Conservation (phyloP, 2,113 vertebrate genomes). For the Amblyornis subalaris region DNA sequence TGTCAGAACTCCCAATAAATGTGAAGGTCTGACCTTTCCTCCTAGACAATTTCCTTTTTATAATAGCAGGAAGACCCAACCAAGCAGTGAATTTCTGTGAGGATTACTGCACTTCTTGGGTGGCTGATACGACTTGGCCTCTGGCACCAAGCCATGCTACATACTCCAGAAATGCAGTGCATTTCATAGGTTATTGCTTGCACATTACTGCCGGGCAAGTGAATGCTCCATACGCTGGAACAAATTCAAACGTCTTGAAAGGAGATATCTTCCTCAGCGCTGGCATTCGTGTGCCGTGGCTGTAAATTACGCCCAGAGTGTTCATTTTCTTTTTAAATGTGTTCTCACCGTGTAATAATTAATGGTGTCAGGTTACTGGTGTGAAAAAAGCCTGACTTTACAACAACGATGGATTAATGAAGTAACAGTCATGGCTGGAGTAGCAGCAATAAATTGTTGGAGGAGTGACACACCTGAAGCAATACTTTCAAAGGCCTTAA, state of each 20-base stretch:
- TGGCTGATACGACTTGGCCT: slow-evolving; percentile 7
- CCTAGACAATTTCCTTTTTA: slow-evolving; percentile 4
- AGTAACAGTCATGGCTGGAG: slow-evolving; percentile 39
- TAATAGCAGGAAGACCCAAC: slow-evolving; percentile 19
- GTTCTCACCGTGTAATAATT: slow-evolving; percentile 64
- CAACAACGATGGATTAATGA: slow-evolving; percentile 65
- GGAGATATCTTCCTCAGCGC: not conserved
- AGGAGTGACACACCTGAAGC: slow-evolving; percentile 42
- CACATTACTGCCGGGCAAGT: slow-evolving; percentile 7
- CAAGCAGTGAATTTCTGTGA: slow-evolving; percentile 7
- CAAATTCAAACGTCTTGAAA: slow-evolving; percentile 16
- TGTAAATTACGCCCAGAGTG: slow-evolving; percentile 57
- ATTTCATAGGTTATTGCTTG: slow-evolving; percentile 9
- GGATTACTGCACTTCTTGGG: slow-evolving; percentile 43
- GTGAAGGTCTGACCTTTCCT: not conserved
- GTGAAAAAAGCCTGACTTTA: slow-evolving; percentile 59
- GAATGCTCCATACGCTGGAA: not conserved
- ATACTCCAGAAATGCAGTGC: not conserved
- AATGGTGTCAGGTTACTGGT: slow-evolving; percentile 64
- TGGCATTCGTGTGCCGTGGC: slow-evolving; percentile 13
- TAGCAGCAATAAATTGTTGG: slow-evolving; percentile 53
- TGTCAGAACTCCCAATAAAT: not conserved
- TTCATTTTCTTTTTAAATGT: slow-evolving; percentile 65
- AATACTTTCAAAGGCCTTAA: slow-evolving; percentile 15
- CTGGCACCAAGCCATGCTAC: not conserved